Evolutionary conservation across 2,113 vertebrate species (phyloP).

Genomic region (Agelaius phoeniceus): DNA sequence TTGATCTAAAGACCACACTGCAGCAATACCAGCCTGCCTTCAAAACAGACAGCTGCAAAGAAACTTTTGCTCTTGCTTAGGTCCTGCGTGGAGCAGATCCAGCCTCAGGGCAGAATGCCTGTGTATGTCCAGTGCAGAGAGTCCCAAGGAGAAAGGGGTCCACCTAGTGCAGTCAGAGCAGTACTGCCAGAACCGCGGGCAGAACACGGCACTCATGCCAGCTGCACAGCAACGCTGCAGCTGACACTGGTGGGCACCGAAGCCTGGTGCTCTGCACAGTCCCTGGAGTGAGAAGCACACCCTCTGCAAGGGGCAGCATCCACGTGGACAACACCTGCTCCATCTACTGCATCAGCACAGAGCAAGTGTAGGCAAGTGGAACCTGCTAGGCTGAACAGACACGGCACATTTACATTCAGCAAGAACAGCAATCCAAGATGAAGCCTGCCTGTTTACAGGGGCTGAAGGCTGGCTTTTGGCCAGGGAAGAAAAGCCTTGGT

Average conservation of each 20-base stretch:
- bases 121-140: fast-evolving
- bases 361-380: neutral
- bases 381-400: neutral
- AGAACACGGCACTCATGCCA: fast-evolving
- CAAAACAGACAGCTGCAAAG: neutral
- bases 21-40: neutral
- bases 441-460: neutral
- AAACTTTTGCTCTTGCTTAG: neutral
- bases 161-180: constrained; percentile 53
- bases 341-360: neutral
- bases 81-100: neutral
- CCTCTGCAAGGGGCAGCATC: neutral
- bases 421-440: neutral
- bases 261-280: neutral
- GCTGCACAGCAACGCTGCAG: neutral
- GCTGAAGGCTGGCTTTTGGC: neutral
- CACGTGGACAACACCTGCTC: neutral
- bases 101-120: neutral
- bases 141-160: constrained; percentile 42
- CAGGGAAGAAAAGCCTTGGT: neutral
- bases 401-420: fast-evolving
- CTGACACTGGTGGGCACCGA: neutral
- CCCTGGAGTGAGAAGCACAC: neutral
- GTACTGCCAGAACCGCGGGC: neutral
- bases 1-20: neutral